Conservation (phyloP, 1,140 invertebrate genomes). For the Drosophila tropicalis region DNA sequence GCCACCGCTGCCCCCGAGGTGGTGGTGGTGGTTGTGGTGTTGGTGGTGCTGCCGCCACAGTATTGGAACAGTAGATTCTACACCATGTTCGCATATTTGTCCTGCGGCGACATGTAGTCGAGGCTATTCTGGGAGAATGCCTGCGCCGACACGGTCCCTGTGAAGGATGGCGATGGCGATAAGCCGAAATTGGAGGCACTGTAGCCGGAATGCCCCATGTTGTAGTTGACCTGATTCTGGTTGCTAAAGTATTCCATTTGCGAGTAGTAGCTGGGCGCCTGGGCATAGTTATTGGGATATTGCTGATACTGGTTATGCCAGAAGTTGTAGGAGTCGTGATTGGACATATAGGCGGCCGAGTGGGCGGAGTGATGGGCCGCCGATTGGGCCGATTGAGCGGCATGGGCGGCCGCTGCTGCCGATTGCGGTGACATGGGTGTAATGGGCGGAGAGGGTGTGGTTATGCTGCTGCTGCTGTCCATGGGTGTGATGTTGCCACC, state of each 20-base stretch:
- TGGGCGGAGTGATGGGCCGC: constrained; percentile 71
- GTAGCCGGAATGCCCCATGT: constrained; percentile 82
- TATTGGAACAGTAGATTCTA: constrained; percentile 83
- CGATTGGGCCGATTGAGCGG: constrained; percentile 72
- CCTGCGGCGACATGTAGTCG: constrained; percentile 83
- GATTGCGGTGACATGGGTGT: constrained; percentile 85
- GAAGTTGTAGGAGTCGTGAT: constrained; percentile 82
- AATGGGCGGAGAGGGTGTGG: constrained; percentile 87
- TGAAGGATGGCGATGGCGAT: constrained; percentile 77
- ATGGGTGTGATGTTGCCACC: constrained; percentile 86
- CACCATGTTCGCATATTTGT: constrained; percentile 83
- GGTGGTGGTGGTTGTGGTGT: constrained; percentile 45
- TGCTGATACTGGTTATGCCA: constrained; percentile 84
- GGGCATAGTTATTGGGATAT: constrained; percentile 86
- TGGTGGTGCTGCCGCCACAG: constrained; percentile 64
- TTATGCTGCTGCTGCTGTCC: constrained; percentile 87
- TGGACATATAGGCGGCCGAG: constrained; percentile 80
- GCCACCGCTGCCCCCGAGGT: constrained; percentile 48
- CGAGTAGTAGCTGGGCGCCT: constrained; percentile 84
- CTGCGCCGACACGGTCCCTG: constrained; percentile 79
- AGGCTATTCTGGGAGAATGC: constrained; percentile 82
- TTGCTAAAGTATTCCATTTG: constrained; percentile 88
- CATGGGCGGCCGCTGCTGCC: constrained; percentile 77
- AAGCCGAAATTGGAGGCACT: constrained; percentile 79
- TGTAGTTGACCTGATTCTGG: constrained; percentile 83